Evolutionary conservation across 1,140 invertebrate genomes (phyloP), one percentile per base, ranked within the genome.

Genomic region (Dreissena polymorpha): DNA sequence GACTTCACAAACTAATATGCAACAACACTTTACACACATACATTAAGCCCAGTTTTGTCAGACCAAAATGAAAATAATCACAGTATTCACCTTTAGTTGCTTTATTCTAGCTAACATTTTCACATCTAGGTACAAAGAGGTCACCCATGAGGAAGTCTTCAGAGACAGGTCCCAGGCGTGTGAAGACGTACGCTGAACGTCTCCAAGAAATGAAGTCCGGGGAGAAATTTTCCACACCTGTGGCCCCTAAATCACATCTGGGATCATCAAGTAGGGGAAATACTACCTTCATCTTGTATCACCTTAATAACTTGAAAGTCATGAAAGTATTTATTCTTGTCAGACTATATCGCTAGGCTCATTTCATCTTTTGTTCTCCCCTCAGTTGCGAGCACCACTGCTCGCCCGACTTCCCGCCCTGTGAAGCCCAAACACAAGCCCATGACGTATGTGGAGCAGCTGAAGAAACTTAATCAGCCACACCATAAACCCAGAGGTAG

Each of bases 141-240:
- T 25, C 72, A 21, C 87, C 87, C 14, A 82, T 85, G 39, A 73
- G 76, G 23, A 79, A 75, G 12, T 78, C 76, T 39, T 75, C 71
- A 53, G 74, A 68, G 60, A 83, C 73, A n/a, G 84, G 85, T 0
- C 87, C 89, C 55, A 68, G 92, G 7, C 65, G 83, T 14, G 89
- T 92, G 10, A 92, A 92, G 83, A 91, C 90, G 6, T 92, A 92
- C 81, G 83, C 92, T 70, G 90, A 92, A 72, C 74, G 91, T 27
- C 86, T 92, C 49, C 88, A 91, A 75, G 92, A 92, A 49, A 90
- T 92, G 90, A 90, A 90, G 79, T 84, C 86, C 3, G 85, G 74
- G 21, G 72, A 78, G 55, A 85, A 81, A 60, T 90, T 86, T 69
- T 84, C 83, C n/a, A 87, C 88, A 12, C 89, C 88, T 8, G 87